Percentiles rank a stretch among this genome's conserved stretches.
phyloP scores from a whole-genome alignment of 2,888 invertebrate species.

The Melanostoma mellinum region DNA sequence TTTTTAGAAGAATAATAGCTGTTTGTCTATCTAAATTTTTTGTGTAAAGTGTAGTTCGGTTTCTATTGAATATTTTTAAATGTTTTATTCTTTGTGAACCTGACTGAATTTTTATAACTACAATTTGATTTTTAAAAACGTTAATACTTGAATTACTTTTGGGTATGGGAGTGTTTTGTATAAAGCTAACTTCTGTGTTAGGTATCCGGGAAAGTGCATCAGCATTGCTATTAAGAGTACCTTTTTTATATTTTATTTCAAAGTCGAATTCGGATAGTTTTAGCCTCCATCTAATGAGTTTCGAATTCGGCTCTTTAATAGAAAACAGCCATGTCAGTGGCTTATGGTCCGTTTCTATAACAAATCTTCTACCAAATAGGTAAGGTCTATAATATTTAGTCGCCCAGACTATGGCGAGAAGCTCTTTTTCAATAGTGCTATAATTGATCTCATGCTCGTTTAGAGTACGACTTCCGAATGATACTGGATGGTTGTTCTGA shows the following conservation, averaged over 20 bases:
- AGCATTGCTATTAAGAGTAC: slow-evolving; percentile 48
- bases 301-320: slow-evolving; percentile 41
- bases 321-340: too few relatives aligned
- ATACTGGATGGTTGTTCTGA: slow-evolving; percentile 20
- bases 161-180: neutral
- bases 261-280: slow-evolving; percentile 76
- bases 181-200: neutral
- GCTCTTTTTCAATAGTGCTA: slow-evolving; percentile 32
- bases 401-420: slow-evolving; percentile 36
- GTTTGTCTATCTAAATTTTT: slow-evolving; percentile 22
- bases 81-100: slow-evolving; percentile 44
- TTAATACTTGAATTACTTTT: slow-evolving; percentile 20
- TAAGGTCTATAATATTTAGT: slow-evolving; percentile 35
- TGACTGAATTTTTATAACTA: slow-evolving; percentile 42
- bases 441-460: slow-evolving; percentile 24
- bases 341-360: slow-evolving; percentile 23
- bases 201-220: slow-evolving; percentile 47
- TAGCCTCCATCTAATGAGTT: slow-evolving; percentile 75
- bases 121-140: slow-evolving; percentile 30
- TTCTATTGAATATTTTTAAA: slow-evolving; percentile 34
- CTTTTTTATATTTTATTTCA: slow-evolving; percentile 73
- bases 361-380: slow-evolving; percentile 27
- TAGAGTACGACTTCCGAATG: slow-evolving; percentile 15
- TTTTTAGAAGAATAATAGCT: slow-evolving; percentile 41
- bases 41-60: slow-evolving; percentile 37